Conservation (phyloP, 2,113 vertebrate genomes). For the Dipodomys ordii region DNA sequence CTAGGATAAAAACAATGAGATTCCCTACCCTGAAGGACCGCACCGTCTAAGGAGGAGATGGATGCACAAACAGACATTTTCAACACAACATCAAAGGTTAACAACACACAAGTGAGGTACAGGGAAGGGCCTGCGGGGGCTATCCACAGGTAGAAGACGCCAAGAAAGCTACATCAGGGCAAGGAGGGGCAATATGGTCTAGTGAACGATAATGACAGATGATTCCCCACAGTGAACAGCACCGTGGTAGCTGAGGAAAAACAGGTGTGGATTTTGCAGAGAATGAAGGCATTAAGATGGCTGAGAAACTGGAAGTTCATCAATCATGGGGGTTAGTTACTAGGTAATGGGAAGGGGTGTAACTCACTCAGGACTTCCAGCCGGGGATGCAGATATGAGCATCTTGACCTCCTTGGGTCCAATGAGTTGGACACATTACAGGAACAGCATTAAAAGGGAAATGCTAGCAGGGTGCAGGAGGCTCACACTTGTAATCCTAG, state of each 20-base stretch:
- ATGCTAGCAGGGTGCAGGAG: neutral
- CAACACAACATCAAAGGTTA: neutral
- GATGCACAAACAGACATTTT: neutral
- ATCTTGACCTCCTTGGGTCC: accelerated
- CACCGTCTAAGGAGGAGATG: neutral
- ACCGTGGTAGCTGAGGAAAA: accelerated
- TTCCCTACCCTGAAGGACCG: neutral
- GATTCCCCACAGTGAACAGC: neutral
- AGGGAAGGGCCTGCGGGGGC: neutral
- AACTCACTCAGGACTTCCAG: neutral
- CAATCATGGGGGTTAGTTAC: neutral
- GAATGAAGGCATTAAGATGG: neutral
- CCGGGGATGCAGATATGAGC: accelerated
- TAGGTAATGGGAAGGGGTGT: accelerated
- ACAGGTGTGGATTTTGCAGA: accelerated
- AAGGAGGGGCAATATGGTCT: accelerated
- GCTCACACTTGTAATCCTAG: no score
- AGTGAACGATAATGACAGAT: accelerated
- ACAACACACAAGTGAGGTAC: neutral
- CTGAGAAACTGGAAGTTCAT: no score
- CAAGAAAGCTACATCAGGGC: accelerated
- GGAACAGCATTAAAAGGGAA: accelerated
- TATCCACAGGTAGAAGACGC: accelerated
- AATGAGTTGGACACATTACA: accelerated
- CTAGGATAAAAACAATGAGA: neutral